Percentiles rank a stretch among this genome's conserved stretches.
These are phyloP conservation scores for Diprion similis DNA, from an alignment of 1,140 invertebrate species.

Conservation along the genomic window DNA sequence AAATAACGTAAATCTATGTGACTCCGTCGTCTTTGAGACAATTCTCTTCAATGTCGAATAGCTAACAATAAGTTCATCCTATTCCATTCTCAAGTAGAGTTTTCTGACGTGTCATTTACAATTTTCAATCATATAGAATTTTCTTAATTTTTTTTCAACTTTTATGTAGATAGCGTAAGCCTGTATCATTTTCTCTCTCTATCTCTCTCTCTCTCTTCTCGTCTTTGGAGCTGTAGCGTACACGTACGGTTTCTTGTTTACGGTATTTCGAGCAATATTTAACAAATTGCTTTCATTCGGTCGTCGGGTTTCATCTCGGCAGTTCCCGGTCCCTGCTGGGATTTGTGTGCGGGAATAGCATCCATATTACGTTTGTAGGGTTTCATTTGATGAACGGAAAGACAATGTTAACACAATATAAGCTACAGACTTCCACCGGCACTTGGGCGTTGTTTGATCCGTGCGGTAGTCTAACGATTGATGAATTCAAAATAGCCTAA, in stretches of 20 bases:
- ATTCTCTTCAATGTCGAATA: too few relatives aligned
- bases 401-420: not conserved
- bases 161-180: not conserved
- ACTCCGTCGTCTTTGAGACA: too few relatives aligned
- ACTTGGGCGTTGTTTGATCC: too few relatives aligned
- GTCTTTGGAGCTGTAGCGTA: not conserved
- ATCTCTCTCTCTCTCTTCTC: not conserved
- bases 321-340: not conserved
- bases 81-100: too few relatives aligned
- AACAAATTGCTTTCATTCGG: slow-evolving; percentile 43
- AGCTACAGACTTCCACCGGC: too few relatives aligned
- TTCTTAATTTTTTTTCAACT: not conserved
- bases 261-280: slow-evolving; percentile 38
- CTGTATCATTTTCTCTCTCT: not conserved
- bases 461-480: too few relatives aligned
- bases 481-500: too few relatives aligned
- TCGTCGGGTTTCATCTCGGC: slow-evolving; percentile 2
- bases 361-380: not conserved
- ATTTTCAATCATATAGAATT: too few relatives aligned
- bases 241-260: slow-evolving; percentile 25
- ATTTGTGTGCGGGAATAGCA: not conserved
- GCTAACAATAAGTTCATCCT: too few relatives aligned
- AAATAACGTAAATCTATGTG: too few relatives aligned
- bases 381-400: slow-evolving; percentile 18
- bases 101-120: too few relatives aligned